Base-by-base conservation (phyloP, 2,888 invertebrate genomes). In the Melieria picta region DNA sequence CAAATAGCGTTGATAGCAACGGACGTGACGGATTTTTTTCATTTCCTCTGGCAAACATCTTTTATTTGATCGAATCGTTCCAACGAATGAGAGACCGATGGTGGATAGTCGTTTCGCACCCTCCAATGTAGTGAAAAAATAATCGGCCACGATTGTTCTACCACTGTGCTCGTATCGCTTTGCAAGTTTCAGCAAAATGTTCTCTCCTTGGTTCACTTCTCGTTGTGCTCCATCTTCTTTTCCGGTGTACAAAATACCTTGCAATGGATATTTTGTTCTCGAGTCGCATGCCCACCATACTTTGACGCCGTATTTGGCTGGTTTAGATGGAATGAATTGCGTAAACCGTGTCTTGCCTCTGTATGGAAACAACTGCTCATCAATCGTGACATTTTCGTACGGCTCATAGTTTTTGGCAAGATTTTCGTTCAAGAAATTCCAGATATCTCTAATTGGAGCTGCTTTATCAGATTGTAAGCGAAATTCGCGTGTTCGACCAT, bases 401-500 rank as follows among this genome's bases (percentile, higher is more conserved):
- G 68, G 13, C n/a, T 62, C 56, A 64, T 67, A 69, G 63, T 72
- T 69, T 55, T 64, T 73, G 60, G 68, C 60, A 11, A 70, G 47
- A 71, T 73, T 73, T 63, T 71, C 60, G 63, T 73, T 68, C 42
- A 62, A 42, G 52, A 71, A 71, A 64, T 71, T 73, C 72, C 65
- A 72, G 43, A 71, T 67, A 65, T 72, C 68, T 46, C 63, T 58
- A 72, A 68, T 64, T 11, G 67, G 64, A 11, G 65, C 71, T 7
- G 71, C 67, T 69, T 69, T 69, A 47, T 72, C 61, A 47, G 16
- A n/a, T 7, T 16, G 42, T 46, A 30, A 46, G 7, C 68, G 60
- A 56, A 50, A 45, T 47, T 9, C 10, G 52, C 79, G 78, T 60
- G 79, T 82, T 72, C 74, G 77, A 52, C 65, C 65, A 74, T 80